Evolutionary conservation across 2,888 invertebrate species (phyloP).

Genomic region (Macrosoma leucophasiata): DNA sequence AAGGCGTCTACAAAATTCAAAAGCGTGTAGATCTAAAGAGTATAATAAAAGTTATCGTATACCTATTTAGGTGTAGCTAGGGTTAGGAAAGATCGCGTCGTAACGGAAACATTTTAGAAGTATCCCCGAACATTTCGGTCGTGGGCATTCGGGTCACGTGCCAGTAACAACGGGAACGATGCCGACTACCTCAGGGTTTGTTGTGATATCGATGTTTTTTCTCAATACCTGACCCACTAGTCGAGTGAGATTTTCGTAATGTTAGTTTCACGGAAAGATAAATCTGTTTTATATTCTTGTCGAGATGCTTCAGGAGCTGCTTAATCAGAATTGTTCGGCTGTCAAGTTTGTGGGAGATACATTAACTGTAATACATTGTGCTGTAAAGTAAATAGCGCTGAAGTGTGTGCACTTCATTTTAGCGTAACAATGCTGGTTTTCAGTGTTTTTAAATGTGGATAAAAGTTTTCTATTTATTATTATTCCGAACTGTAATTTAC

Average conservation of each 20-base stretch:
- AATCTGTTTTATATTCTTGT: slow-evolving; percentile 48
- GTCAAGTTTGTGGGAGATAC: too few species aligned
- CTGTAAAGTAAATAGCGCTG: too few species aligned
- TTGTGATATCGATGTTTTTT: slow-evolving; percentile 69
- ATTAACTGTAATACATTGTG: too few species aligned
- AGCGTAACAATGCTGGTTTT: too few species aligned
- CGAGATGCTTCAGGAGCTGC: slow-evolving; percentile 35
- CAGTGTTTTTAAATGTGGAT: too few species aligned
- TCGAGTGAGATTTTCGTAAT: slow-evolving; percentile 55
- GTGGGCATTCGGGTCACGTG: slow-evolving; percentile 63
- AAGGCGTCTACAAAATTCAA: too few species aligned
- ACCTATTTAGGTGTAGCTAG: slow-evolving; percentile 62
- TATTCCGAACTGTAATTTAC: too few species aligned
- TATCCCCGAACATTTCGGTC: slow-evolving; percentile 55
- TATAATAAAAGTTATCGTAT: slow-evolving; percentile 53
- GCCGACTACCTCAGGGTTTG: slow-evolving; percentile 65
- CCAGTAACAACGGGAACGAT: slow-evolving; percentile 59
- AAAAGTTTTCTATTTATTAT: too few species aligned
- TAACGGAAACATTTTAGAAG: slow-evolving; percentile 68
- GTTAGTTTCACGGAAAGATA: slow-evolving; percentile 45
- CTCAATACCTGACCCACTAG: slow-evolving; percentile 64
- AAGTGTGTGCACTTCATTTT: too few species aligned
- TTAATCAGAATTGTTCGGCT: slow-evolving; percentile 38
- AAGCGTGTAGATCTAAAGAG: slow-evolving; percentile 38
- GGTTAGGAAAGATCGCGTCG: slow-evolving; percentile 61